Evolutionary conservation across 2,113 vertebrate genomes (phyloP).

Genomic region (Varanus komodoensis): DNA sequence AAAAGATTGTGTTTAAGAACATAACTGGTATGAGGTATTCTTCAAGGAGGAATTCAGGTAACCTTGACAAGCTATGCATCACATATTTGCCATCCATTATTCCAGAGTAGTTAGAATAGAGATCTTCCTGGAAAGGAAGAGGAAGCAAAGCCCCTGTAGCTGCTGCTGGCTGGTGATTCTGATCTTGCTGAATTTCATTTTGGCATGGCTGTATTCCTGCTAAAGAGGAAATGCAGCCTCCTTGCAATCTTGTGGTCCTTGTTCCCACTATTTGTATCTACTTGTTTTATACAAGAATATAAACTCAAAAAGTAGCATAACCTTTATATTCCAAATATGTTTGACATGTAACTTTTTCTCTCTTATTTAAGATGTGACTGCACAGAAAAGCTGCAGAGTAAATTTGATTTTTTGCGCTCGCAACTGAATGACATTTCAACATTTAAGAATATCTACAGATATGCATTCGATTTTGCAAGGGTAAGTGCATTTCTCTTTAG

Average conservation of each 20-base stretch:
- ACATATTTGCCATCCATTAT: too few relatives aligned
- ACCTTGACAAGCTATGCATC: too few relatives aligned
- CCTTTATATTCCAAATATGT: not conserved
- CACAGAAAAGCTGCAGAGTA: slow-evolving; percentile 91
- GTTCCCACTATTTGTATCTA: not conserved
- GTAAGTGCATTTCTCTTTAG: slow-evolving; percentile 77
- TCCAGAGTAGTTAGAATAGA: not conserved
- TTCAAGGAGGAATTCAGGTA: too few relatives aligned
- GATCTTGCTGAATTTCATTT: not conserved
- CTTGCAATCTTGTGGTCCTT: not conserved
- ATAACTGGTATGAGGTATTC: too few relatives aligned
- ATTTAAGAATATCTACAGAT: slow-evolving; percentile 99
- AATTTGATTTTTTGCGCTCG: slow-evolving; percentile 91
- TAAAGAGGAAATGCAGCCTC: not conserved
- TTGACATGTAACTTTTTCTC: slow-evolving; percentile 42
- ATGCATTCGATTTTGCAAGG: slow-evolving; percentile 97
- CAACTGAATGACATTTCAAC: slow-evolving; percentile 90
- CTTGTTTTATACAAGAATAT: not conserved
- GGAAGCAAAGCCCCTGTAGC: not conserved
- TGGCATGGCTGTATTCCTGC: not conserved
- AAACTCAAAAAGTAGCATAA: not conserved
- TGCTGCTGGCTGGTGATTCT: not conserved
- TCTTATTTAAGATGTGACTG: slow-evolving; percentile 88
- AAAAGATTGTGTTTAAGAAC: too few relatives aligned
- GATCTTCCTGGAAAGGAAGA: not conserved